Evolutionary conservation across 2,113 vertebrate genomes (phyloP).

Genomic region (Channa argus): DNA sequence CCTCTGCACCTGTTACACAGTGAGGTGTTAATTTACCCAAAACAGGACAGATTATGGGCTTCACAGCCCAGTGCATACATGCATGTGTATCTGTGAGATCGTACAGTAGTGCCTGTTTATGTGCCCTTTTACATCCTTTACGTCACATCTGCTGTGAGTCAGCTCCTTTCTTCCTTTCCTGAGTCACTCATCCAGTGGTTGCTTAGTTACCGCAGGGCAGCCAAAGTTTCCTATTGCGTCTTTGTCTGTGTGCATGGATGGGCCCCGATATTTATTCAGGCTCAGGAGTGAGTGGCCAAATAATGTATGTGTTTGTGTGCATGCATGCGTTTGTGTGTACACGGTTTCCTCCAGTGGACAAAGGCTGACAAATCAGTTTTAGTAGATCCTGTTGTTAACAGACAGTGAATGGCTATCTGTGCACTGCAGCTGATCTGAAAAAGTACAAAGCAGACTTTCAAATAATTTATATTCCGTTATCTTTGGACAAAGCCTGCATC

Average conservation of each 20-base stretch:
- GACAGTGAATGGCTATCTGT: constrained; percentile 12
- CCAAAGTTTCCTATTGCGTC: constrained; percentile 86
- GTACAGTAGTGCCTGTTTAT: constrained; percentile 17
- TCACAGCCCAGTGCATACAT: constrained; percentile 83
- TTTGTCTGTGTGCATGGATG: constrained; percentile 72
- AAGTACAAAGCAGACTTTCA: not conserved
- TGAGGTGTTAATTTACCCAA: constrained; percentile 86
- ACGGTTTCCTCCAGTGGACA: constrained; percentile 43
- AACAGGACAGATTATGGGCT: constrained; percentile 87
- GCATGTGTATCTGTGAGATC: constrained; percentile 75
- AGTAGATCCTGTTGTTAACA: constrained; percentile 69
- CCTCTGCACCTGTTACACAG: constrained; percentile 84
- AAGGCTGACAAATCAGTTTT: constrained; percentile 67
- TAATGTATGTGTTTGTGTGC: constrained; percentile 71
- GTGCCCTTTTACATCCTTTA: constrained; percentile 69
- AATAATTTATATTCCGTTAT: not conserved
- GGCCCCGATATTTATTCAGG: constrained; percentile 85
- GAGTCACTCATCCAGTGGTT: constrained; percentile 83
- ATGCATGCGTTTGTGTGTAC: constrained; percentile 56
- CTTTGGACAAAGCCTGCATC: not conserved
- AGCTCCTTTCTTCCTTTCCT: constrained; percentile 79
- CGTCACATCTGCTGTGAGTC: constrained; percentile 83
- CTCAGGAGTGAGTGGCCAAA: constrained; percentile 73
- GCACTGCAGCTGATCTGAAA: not conserved
- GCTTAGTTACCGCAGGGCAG: constrained; percentile 81